These are phyloP conservation scores for Exocentrus adspersus DNA, from an alignment of 2,888 invertebrate genomes.

Conservation along the genomic window DNA sequence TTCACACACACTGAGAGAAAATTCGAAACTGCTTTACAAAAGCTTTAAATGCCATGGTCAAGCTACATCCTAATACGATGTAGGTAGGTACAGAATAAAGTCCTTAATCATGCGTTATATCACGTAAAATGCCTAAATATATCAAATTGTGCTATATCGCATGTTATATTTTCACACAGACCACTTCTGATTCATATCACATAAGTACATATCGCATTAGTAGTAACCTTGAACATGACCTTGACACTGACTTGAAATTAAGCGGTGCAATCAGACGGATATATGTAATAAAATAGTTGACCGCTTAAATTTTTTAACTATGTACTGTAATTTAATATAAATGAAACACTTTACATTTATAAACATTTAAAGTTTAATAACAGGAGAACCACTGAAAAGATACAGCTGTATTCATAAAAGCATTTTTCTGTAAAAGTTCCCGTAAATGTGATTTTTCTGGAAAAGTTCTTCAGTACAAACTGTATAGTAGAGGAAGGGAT, in stretches of 20 bases:
- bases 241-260: constrained; percentile 5
- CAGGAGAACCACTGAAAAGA: background rate
- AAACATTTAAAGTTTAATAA: constrained; percentile 6
- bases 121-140: background rate
- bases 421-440: constrained; percentile 1
- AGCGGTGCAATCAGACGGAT: constrained; percentile 6
- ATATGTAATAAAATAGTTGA: constrained; percentile 1
- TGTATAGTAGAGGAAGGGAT: background rate
- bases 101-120: no score
- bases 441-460: background rate
- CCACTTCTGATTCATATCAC: background rate
- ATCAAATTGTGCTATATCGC: background rate
- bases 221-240: background rate
- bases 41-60: constrained; percentile 1
- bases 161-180: background rate
- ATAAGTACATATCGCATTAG: background rate
- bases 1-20: background rate
- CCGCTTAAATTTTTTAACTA: constrained; percentile 5
- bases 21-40: constrained; percentile 3
- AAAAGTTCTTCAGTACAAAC: constrained; percentile 5
- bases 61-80: background rate
- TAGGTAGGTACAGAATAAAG: no score
- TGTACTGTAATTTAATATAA: background rate
- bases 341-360: constrained; percentile 10
- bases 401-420: background rate